Evolutionary conservation across 2,797 vertebrate species (phyloP).

Genomic region (Coracias cyanogaster): DNA sequence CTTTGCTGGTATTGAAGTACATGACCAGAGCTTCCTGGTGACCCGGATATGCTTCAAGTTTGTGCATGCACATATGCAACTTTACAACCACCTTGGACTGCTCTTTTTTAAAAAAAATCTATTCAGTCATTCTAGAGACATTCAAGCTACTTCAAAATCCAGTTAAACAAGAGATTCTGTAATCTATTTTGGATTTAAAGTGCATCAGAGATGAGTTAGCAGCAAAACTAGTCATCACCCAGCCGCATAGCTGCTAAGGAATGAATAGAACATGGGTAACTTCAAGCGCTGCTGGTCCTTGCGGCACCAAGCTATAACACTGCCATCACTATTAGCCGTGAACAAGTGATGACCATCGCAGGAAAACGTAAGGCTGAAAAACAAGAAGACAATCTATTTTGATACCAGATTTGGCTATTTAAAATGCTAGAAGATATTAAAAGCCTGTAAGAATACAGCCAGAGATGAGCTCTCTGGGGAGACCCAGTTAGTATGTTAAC

Average conservation of each 20-base stretch:
- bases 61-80: not conserved
- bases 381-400: not conserved
- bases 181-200: slow-evolving; percentile 19
- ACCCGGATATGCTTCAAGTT: slow-evolving; percentile 21
- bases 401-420: not conserved
- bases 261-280: slow-evolving; percentile 98
- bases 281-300: slow-evolving; percentile 98
- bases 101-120: not conserved
- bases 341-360: slow-evolving; percentile 97
- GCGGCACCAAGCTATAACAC: slow-evolving; percentile 96
- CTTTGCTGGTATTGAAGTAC: slow-evolving; percentile 3
- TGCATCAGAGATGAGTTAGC: slow-evolving; percentile 35
- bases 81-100: not conserved
- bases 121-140: slow-evolving; percentile 13
- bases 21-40: slow-evolving; percentile 34
- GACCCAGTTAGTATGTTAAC: not conserved
- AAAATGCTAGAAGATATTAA: not conserved
- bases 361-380: slow-evolving; percentile 93
- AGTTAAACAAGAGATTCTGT: slow-evolving; percentile 12
- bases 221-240: slow-evolving; percentile 78
- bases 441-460: not conserved
- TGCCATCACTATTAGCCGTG: slow-evolving; percentile 95
- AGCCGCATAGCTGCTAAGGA: slow-evolving; percentile 96
- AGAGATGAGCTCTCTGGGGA: not conserved
- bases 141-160: slow-evolving; percentile 24